Base-by-base conservation (phyloP, 2,888 invertebrate species). In the Limnephilus rhombicus region DNA sequence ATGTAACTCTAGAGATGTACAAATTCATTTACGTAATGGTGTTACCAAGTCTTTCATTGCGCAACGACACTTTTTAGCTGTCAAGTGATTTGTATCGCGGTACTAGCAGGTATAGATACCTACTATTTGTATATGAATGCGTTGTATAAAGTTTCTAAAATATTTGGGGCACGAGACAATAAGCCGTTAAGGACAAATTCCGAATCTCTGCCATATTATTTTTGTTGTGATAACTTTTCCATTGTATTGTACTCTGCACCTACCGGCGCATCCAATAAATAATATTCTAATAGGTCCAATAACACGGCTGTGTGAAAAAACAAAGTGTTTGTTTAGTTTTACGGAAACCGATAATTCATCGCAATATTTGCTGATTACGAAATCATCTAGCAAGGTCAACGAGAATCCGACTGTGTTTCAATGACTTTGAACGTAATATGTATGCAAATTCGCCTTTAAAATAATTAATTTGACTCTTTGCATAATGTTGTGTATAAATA, bases 351-450 rank as follows among this genome's bases (percentile, higher is more conserved):
- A 68, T 68, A 18, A 68, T 68, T 68, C 24, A 24, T 24, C 68
- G 68, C 7, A 68, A 68, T 68, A 68, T 68, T 68, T 68, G 68
- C 68, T 24, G 68, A 68, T 68, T 68, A 82, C 31, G 82, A 82
- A 82, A 82, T 82, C 82, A 34, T 31, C 82, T 34, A 31, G 29
- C 82, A 82, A 82, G 82, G 82, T 82, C 82, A 82, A 82, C 34
- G 82, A 31, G 82, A 82, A 34, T 34, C 15, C 11, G 3, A 7
- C 29, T 13, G 29, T 34, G 4, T 82, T 82, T 82, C 34, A 82
- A 82, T 82, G 31, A 82, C 82, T 82, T 82, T 34, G 82, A 31
- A 82, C 34, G 82, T 31, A 31, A 34, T 82, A 82, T 82, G 34
- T 82, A 82, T 82, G 82, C 82, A 34, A 82, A 82, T 82, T 68